Base-by-base conservation (phyloP, 1,140 invertebrate genomes). In the Meloidogyne chitwoodi region DNA sequence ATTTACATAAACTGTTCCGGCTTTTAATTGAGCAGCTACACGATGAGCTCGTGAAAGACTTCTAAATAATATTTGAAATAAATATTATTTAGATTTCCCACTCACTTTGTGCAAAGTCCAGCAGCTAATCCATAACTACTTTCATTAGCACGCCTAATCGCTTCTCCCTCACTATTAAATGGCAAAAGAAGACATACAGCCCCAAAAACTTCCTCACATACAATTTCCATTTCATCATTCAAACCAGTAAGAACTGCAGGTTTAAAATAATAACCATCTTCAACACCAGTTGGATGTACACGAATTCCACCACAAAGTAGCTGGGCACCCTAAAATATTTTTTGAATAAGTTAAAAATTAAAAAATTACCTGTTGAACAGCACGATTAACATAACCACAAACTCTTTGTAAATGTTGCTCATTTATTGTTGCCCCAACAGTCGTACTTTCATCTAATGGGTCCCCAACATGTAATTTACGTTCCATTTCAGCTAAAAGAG, bases 141-240 rank as follows among this genome's bases (percentile, higher is more conserved):
- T 74, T 89, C 82, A 80, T 91, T 91, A 1, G 90, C 90, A 61
- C 90, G 78, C 10, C 68, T 63, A 22, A 91, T 80, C 2, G 88
- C 90, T 78, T 91, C 90, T 24, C 90, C 89, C 74, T 91, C 90
- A 2, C 81, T 83, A 14, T 89, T 85, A 83, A 91, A 91, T 38
- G 84, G 83, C 56, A 91, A 77, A 27, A 91, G 81, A 16, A 88
- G 87, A 78, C 89, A 83, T 1, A 90, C 89, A 16, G 89, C 82
- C 12, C 90, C 90, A 86, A 91, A 91, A n/a, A 91, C 87, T 81
- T 91, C 90, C 44, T 91, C 90, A 62, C 83, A 81, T 0, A 90
- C 90, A 41, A 89, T 88, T 67, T 85, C 89, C 89, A 91, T 90
- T 29, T 88, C 76, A 82, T 91, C 90, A 16, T 62, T 79, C 16